Evolutionary conservation across 2,888 invertebrate genomes (phyloP).

Genomic region (Acleris holmiana): DNA sequence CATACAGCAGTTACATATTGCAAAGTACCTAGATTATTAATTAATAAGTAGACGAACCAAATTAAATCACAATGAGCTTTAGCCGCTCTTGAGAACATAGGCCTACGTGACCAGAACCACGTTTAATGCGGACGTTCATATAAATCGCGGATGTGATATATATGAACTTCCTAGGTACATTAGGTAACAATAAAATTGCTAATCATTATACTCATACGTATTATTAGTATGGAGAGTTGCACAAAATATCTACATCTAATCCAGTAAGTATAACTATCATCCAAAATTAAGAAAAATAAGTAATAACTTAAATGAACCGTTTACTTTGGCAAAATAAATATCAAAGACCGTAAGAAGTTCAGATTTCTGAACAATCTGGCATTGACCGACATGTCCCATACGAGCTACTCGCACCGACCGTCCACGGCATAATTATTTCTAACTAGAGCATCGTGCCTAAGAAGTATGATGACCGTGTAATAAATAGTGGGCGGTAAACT

Average conservation of each 20-base stretch:
- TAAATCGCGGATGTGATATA: conserved; percentile 15
- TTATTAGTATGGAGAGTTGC: background rate
- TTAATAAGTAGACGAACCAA: no score
- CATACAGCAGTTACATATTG: no score
- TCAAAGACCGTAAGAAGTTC: no score
- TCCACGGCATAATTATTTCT: conserved; percentile 1
- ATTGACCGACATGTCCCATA: background rate
- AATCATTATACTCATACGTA: background rate
- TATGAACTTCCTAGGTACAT: conserved; percentile 7
- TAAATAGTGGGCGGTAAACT: conserved; percentile 4
- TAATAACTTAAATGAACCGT: no score
- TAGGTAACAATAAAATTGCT: conserved; percentile 5
- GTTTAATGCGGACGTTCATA: no score
- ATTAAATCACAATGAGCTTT: background rate
- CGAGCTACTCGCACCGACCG: background rate
- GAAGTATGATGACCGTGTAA: conserved; percentile 5
- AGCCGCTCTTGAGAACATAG: conserved; percentile 1
- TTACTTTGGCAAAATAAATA: no score
- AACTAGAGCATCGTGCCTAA: background rate
- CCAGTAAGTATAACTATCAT: no score
- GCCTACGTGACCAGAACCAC: conserved; percentile 17
- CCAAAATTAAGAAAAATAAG: no score
- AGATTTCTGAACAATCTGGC: background rate
- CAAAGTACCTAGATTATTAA: no score
- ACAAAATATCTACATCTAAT: background rate